These are phyloP conservation scores for Poeciliopsis paucimaculata DNA, from an alignment of 2,797 vertebrate species.

Conservation along the genomic window DNA sequence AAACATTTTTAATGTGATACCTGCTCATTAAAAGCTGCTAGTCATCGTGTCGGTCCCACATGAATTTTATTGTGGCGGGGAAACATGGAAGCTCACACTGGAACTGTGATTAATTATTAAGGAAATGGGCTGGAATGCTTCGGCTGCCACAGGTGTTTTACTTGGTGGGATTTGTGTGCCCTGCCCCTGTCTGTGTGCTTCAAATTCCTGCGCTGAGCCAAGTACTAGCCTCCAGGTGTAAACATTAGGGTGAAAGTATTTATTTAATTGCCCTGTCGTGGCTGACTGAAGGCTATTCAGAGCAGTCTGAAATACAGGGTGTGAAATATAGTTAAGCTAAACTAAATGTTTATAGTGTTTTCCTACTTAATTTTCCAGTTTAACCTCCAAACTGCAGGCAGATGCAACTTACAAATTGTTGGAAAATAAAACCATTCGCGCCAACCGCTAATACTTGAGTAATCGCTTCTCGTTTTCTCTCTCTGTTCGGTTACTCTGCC, in stretches of 20 bases:
- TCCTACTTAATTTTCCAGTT: not conserved
- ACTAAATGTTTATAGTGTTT: not conserved
- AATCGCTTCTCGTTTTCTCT: slow-evolving; percentile 43
- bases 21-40: not conserved
- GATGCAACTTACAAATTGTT: not conserved
- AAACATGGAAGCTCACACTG: not conserved
- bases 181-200: slow-evolving; percentile 5
- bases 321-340: not conserved
- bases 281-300: not conserved
- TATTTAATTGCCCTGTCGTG: not conserved
- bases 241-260: not conserved
- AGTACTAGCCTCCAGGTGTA: not conserved
- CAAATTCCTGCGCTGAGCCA: not conserved
- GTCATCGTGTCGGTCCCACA: not conserved
- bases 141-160: not conserved
- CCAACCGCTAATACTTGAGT: slow-evolving; percentile 8
- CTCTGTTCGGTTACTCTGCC: slow-evolving; percentile 47
- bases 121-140: not conserved
- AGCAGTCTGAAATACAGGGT: not conserved
- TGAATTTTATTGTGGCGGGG: not conserved
- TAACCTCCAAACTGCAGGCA: not conserved
- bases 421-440: slow-evolving; percentile 25
- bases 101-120: not conserved
- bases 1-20: not conserved
- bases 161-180: slow-evolving; percentile 6